Conservation (phyloP, 2,113 vertebrate species). For the Lathamus discolor region DNA sequence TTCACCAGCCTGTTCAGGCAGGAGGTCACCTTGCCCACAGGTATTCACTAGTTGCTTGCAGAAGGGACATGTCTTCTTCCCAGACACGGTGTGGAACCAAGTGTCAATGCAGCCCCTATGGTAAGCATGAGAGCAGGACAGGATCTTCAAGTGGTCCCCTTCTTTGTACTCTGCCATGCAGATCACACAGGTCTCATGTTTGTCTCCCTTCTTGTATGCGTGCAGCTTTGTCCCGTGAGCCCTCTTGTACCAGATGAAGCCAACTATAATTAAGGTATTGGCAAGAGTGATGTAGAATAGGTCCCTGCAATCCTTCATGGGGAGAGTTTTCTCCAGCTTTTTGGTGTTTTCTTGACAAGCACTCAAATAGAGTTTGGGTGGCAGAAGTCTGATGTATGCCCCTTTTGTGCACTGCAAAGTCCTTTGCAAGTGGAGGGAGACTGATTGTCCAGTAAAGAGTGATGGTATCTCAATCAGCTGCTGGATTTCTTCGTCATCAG, state of each 20-base stretch:
- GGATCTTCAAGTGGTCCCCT: constrained; percentile 52
- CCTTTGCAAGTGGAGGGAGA: constrained; percentile 20
- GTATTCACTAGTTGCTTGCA: constrained; percentile 80
- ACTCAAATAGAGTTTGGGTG: constrained; percentile 68
- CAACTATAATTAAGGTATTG: fast-evolving
- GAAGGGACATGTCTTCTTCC: constrained; percentile 77
- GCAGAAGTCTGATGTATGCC: constrained; percentile 70
- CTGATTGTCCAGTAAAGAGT: constrained; percentile 70
- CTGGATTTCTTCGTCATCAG: constrained; percentile 62
- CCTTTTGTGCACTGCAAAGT: background rate
- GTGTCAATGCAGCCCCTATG: constrained; percentile 81
- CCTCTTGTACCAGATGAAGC: background rate
- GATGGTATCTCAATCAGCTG: constrained; percentile 79
- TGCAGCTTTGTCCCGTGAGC: background rate
- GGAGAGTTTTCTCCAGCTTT: background rate
- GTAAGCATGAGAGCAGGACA: constrained; percentile 72
- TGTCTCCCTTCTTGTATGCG: background rate
- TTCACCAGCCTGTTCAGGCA: background rate
- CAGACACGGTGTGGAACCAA: constrained; percentile 72
- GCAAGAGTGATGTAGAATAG: background rate
- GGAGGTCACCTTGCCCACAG: constrained; percentile 27
- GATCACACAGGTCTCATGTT: constrained; percentile 47
- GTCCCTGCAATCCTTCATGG: background rate
- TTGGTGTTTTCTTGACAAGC: constrained; percentile 72
- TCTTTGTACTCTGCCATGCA: constrained; percentile 63